These are phyloP conservation scores for Eurystomus gularis DNA, from an alignment of 2,113 vertebrate genomes.

Conservation along the genomic window DNA sequence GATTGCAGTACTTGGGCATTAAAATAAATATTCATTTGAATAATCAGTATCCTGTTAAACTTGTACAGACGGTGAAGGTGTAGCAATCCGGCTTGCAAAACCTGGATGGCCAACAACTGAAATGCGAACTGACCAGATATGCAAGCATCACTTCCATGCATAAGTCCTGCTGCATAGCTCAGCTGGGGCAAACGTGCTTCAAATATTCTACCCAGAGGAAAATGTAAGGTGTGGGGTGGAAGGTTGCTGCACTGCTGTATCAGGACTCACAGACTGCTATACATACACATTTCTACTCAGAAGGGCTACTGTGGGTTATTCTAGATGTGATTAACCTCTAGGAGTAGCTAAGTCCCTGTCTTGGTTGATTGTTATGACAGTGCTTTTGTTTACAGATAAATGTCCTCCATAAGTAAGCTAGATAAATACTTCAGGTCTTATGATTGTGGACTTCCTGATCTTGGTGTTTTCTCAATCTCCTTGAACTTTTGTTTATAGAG, in stretches of 20 bases:
- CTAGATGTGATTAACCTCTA: background rate
- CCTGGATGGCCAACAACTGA: background rate
- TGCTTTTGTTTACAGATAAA: background rate
- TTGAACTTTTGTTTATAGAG: background rate
- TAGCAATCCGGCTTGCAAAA: background rate
- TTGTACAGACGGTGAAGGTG: background rate
- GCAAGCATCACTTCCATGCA: background rate
- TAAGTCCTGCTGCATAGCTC: background rate
- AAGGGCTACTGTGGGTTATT: background rate
- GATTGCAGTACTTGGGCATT: background rate
- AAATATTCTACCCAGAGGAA: background rate
- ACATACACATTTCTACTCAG: background rate
- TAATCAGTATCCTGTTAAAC: background rate
- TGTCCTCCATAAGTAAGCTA: background rate
- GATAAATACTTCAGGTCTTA: background rate
- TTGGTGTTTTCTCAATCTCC: background rate
- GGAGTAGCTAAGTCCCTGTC: background rate
- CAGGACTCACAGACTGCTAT: background rate
- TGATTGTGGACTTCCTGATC: accelerated
- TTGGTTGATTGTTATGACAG: background rate
- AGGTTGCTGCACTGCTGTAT: background rate
- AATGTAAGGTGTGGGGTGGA: background rate
- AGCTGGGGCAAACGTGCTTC: background rate
- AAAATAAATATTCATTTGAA: background rate
- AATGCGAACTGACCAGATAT: background rate